Conservation (phyloP, 2,797 vertebrate species). For the Otolemur crassicaudatus region DNA sequence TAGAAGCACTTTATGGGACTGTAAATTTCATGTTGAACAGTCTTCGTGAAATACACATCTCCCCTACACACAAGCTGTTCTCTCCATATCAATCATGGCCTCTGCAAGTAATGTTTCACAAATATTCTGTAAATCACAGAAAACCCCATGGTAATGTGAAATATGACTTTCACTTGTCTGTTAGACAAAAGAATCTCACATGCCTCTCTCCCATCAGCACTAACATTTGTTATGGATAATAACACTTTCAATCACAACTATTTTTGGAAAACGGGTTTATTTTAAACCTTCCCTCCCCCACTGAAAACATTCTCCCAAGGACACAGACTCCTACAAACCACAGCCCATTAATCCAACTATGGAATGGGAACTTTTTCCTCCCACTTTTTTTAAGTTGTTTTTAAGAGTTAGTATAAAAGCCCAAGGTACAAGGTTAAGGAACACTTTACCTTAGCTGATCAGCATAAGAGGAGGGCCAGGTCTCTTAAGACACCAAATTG, state of each 20-base stretch:
- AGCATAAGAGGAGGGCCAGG: not conserved
- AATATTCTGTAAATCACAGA: conserved; percentile 91
- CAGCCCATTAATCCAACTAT: conserved; percentile 85
- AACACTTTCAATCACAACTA: conserved; percentile 91
- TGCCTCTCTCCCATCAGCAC: conserved; percentile 87
- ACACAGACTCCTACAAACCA: conserved; percentile 87
- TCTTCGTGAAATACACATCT: conserved; percentile 86
- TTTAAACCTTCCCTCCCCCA: conserved; percentile 86
- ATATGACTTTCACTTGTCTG: conserved; percentile 90
- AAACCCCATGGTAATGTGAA: conserved; percentile 88
- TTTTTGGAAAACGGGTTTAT: conserved; percentile 90
- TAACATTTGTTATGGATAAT: conserved; percentile 91
- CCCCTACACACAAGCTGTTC: conserved; percentile 83
- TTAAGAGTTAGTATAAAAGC: conserved; percentile 63
- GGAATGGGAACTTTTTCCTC: conserved; percentile 78
- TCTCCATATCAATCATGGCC: conserved; percentile 86
- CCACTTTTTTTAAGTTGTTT: conserved; percentile 70
- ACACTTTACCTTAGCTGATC: not conserved
- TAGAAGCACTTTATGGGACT: conserved; percentile 87
- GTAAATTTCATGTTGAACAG: conserved; percentile 88
- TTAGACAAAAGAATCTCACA: conserved; percentile 86
- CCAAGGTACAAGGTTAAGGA: conserved; percentile 41
- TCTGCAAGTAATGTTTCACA: conserved; percentile 88
- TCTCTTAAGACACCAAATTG: conserved; percentile 16
- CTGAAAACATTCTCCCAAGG: conserved; percentile 86